Base-by-base conservation (phyloP, 1,140 invertebrate genomes). In the Octopus bimaculoides region DNA sequence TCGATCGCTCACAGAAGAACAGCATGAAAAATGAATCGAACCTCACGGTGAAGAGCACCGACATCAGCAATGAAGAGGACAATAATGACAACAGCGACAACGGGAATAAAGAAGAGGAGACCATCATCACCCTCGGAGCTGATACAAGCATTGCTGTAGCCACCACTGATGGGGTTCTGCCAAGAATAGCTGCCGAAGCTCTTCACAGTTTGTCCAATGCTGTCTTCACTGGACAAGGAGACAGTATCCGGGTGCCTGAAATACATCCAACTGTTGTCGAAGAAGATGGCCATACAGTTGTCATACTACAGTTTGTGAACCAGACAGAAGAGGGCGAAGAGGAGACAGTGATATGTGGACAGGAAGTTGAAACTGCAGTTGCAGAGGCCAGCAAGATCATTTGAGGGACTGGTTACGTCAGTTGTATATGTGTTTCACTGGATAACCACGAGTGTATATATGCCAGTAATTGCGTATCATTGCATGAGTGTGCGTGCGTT, bases 261-360 rank as follows among this genome's bases (percentile, higher is more conserved):
- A 52, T 78, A 75, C 52, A 80, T 76, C 52, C 55, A 80, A 52
- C 17, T 26, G 17, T 74, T 54, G n/a, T 55, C 53, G n/a, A 56
- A 79, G n/a, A 77, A 52, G 2, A 77, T 86, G 52, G 80, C n/a
- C 84, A 84, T 53, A 85, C 86, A 5, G 84, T 88, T n/a, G 84
- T 88, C 54, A 87, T 88, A 78, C 77, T 88, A 17, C 87, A 88
- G 83, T 86, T 88, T 52, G 82, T 86, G 4, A 82, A 85, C 66
- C 85, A 78, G 7, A 79, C 81, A 20, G 81, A 81, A 3, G 77
- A 80, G n/a, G 81, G 78, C 41, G 66, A 77, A 8, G 81, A 75
- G 17, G 41, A 75, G 41, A 75, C 74, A 5, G 52, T 75, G 41
- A 53, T 75, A 53, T 75, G 74, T 4, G n/a, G 52, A 75, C 20